phyloP scores from a whole-genome alignment of 1,140 invertebrate species.

The Apis laboriosa region DNA sequence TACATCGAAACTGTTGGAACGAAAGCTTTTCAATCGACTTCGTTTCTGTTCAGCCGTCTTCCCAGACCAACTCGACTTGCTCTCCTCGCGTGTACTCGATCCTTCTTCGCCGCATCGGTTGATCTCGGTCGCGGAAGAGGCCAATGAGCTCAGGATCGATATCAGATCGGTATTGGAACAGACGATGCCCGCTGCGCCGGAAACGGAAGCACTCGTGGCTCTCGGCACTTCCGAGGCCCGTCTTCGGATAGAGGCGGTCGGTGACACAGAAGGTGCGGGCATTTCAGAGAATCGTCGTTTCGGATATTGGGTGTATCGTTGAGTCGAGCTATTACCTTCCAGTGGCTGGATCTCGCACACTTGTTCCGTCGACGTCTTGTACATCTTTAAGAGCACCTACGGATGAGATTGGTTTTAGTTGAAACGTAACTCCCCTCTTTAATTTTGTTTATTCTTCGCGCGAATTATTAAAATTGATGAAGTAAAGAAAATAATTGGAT shows the following conservation, averaged over 20 bases:
- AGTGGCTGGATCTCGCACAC: constrained; percentile 90
- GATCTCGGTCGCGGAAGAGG: constrained; percentile 90
- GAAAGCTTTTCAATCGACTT: constrained; percentile 83
- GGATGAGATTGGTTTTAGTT: neutral
- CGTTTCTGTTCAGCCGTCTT: constrained; percentile 79
- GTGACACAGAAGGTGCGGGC: constrained; percentile 82
- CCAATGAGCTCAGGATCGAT: constrained; percentile 89
- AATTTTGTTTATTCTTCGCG: too few species aligned
- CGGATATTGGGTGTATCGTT: constrained; percentile 82
- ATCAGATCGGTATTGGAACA: constrained; percentile 90
- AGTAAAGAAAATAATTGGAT: too few species aligned
- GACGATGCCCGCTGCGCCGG: constrained; percentile 83
- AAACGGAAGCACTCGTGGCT: constrained; percentile 76
- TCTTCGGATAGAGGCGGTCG: constrained; percentile 72
- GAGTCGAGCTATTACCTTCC: constrained; percentile 83
- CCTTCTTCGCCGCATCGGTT: constrained; percentile 79
- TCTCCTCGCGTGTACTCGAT: constrained; percentile 58
- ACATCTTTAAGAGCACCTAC: constrained; percentile 87
- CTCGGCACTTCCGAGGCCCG: constrained; percentile 86
- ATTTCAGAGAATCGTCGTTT: constrained; percentile 89
- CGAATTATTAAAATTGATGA: too few species aligned
- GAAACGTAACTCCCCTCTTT: neutral
- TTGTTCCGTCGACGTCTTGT: constrained; percentile 89
- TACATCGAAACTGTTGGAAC: constrained; percentile 91
- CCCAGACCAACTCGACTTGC: constrained; percentile 58